Evolutionary conservation across 2,113 vertebrate genomes (phyloP).

Genomic region (Channa maculata): DNA sequence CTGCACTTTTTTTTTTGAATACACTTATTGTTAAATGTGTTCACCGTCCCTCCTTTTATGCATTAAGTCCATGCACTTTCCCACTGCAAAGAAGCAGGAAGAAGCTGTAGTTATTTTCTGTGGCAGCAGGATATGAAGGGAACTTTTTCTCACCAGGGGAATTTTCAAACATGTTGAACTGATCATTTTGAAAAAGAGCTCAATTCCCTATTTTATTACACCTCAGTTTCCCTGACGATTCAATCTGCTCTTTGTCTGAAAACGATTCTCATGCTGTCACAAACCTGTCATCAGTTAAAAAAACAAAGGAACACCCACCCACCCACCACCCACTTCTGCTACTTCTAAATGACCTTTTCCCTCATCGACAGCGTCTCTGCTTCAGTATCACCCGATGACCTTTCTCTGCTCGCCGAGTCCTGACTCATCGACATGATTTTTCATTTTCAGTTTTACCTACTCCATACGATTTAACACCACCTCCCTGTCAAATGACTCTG

Average conservation of each 20-base stretch:
- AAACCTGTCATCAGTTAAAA: slow-evolving; percentile 27
- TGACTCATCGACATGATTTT: too few relatives aligned
- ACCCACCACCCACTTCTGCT: slow-evolving; percentile 4
- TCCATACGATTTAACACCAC: too few relatives aligned
- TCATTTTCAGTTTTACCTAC: too few relatives aligned
- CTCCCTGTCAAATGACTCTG: too few relatives aligned
- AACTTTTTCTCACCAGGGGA: not conserved
- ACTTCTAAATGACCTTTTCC: slow-evolving; percentile 21
- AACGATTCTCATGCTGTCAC: slow-evolving; percentile 25
- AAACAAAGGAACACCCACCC: not conserved
- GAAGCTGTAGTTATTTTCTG: not conserved
- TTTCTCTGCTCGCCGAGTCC: too few relatives aligned
- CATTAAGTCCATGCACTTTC: too few relatives aligned
- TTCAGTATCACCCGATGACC: too few relatives aligned
- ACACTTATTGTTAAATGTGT: too few relatives aligned
- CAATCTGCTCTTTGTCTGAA: slow-evolving; percentile 6
- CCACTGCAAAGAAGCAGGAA: not conserved
- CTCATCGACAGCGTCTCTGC: not conserved
- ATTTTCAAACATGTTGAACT: too few relatives aligned
- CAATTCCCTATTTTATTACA: not conserved
- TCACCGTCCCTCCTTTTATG: too few relatives aligned
- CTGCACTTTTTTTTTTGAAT: too few relatives aligned
- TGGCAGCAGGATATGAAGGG: not conserved
- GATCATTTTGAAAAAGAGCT: not conserved
- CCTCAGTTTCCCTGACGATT: not conserved